A percentile compares a stretch with the other conserved stretches of the same genome.
These are phyloP conservation scores for Hesperia comma DNA, from an alignment of 2,888 invertebrate species.

Conservation along the genomic window DNA sequence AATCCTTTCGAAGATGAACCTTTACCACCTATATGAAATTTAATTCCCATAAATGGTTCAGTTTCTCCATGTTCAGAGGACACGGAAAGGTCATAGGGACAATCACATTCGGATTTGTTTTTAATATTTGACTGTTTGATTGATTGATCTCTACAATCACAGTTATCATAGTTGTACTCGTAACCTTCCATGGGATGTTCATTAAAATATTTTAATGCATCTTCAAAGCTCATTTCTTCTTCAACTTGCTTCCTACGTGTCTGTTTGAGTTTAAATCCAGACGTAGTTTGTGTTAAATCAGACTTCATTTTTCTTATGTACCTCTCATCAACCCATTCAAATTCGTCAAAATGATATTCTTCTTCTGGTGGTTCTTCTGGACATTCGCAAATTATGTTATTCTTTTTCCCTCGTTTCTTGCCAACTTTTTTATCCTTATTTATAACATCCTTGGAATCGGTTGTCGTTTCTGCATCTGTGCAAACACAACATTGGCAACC, in stretches of 20 bases:
- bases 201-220: slow-evolving; percentile 50
- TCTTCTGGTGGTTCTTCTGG: slow-evolving; percentile 41
- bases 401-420: slow-evolving; percentile 40
- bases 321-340: slow-evolving; percentile 43
- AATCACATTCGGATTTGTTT: slow-evolving; percentile 46
- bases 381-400: slow-evolving; percentile 47
- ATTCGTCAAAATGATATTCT: slow-evolving; percentile 34
- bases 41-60: slow-evolving; percentile 45
- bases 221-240: slow-evolving; percentile 55
- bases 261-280: slow-evolving; percentile 56
- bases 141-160: slow-evolving; percentile 35
- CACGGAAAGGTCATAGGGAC: slow-evolving; percentile 44
- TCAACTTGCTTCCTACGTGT: slow-evolving; percentile 44
- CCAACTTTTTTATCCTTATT: slow-evolving; percentile 40
- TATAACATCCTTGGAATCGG: slow-evolving; percentile 32
- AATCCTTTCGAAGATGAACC: slow-evolving; percentile 55
- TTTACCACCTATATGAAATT: slow-evolving; percentile 55
- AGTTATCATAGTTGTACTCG: slow-evolving; percentile 14
- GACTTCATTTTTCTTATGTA: slow-evolving; percentile 51
- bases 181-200: slow-evolving; percentile 42
- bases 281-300: slow-evolving; percentile 55
- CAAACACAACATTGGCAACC: slow-evolving; percentile 26
- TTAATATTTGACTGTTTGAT: not conserved
- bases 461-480: slow-evolving; percentile 21
- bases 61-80: not conserved